Conservation (phyloP, 2,888 invertebrate genomes). For the Drosophila falleni region DNA sequence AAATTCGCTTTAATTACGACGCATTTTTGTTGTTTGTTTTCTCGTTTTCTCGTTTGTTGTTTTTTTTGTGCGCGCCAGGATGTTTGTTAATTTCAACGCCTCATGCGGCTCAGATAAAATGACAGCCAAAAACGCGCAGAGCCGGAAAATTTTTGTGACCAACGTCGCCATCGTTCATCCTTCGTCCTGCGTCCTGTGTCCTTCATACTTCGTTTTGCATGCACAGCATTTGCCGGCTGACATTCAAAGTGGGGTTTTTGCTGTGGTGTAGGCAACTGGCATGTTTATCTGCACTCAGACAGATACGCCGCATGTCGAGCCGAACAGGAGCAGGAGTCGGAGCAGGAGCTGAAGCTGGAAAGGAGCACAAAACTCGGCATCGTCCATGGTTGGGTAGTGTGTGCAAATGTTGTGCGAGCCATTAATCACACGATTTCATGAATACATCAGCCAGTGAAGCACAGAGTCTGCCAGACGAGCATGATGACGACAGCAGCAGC, state of each 20-base stretch:
- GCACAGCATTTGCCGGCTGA: slow-evolving; percentile 65
- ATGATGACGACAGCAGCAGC: slow-evolving; percentile 40
- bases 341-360: slow-evolving; percentile 16
- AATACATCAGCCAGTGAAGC: slow-evolving; percentile 83
- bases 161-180: slow-evolving; percentile 46
- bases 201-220: slow-evolving; percentile 63
- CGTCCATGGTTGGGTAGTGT: slow-evolving; percentile 66
- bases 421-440: slow-evolving; percentile 86
- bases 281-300: slow-evolving; percentile 81
- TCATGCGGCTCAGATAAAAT: slow-evolving; percentile 76
- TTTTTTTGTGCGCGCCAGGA: slow-evolving; percentile 41
- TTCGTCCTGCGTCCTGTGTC: slow-evolving; percentile 30
- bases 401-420: slow-evolving; percentile 85
- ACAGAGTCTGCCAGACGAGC: slow-evolving; percentile 59
- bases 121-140: slow-evolving; percentile 72
- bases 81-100: slow-evolving; percentile 81
- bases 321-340: slow-evolving; percentile 20
- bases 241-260: slow-evolving; percentile 39
- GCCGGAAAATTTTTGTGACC: slow-evolving; percentile 79
- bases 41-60: slow-evolving; percentile 49
- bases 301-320: slow-evolving; percentile 77
- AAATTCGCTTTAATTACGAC: slow-evolving; percentile 79
- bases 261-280: slow-evolving; percentile 47
- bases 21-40: slow-evolving; percentile 59
- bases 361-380: slow-evolving; percentile 32